Base-by-base conservation (phyloP, 2,888 invertebrate genomes). In the Agapostemon virescens region DNA sequence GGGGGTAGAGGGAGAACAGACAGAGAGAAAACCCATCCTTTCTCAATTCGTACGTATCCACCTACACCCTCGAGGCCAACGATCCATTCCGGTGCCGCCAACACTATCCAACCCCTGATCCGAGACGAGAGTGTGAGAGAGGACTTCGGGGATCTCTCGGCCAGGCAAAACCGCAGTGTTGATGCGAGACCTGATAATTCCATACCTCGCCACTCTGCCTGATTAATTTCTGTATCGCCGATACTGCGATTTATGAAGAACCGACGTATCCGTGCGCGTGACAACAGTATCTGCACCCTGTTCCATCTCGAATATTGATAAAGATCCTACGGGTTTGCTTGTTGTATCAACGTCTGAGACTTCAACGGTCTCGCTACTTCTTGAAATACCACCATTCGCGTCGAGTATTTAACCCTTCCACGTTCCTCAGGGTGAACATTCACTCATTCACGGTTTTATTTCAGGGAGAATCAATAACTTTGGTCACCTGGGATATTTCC, bases 151-250 rank as follows among this genome's bases (percentile, higher is more conserved):
- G 87, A 85, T 84, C 83, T 84, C 83, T 85, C 82, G 74, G 69
- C 81, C 84, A 67, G 73, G 81, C 82, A 82, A 87, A 87, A 86
- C 88, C 86, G 74, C 86, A 80, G 82, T 73, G 86, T 84, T 84
- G 88, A 88, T 86, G 83, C 74, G 85, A 84, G 87, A 85, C 82
- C 86, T 85, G 88, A 89, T 89, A 89, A 89, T 88, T 86, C 87
- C 77, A 70, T 76, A 84, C 69, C 78, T 82, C 84, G 82, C 84
- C 86, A 86, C 86, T 87, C 79, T 75, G 80, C 76, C 84, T 86
- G 88, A 89, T 89, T 89, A 89, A 89, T 89, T 89, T 85, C 89
- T 83, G 79, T 82, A 79, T 77, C 84, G 76, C 45, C 78, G 72
- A 82, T 81, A 71, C 79, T 30, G 52, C 79, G 81, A 87, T 87